Evolutionary conservation across 2,888 invertebrate species (phyloP).

Genomic region (Apamea monoglypha): DNA sequence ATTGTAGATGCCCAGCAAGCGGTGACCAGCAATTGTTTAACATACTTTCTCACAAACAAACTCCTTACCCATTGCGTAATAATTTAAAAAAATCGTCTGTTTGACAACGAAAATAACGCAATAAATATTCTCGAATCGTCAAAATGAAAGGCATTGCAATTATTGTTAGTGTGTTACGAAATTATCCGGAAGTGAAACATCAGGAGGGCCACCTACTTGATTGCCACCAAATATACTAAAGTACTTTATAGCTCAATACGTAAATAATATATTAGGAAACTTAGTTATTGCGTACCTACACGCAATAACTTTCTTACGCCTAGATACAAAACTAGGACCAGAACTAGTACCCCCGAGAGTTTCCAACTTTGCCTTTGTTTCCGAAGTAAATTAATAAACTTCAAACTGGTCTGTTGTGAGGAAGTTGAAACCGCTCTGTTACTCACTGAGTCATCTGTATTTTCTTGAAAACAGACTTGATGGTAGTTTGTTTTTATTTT

Average conservation of each 20-base stretch:
- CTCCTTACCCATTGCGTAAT: too few relatives aligned
- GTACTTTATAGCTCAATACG: neutral
- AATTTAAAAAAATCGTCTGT: too few relatives aligned
- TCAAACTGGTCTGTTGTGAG: conserved; percentile 5
- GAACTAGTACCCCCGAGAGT: conserved; percentile 13
- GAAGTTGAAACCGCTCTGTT: conserved; percentile 4
- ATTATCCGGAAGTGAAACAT: too few relatives aligned
- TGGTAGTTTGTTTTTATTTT: neutral
- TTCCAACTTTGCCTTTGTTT: conserved; percentile 21
- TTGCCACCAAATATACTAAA: neutral
- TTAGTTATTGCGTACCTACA: too few relatives aligned
- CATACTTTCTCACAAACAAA: too few relatives aligned
- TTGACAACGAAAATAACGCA: too few relatives aligned
- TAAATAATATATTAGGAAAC: conserved; percentile 1
- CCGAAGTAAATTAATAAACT: conserved; percentile 46
- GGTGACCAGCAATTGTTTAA: too few relatives aligned
- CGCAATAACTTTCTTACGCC: conserved; percentile 1
- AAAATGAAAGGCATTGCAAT: too few relatives aligned
- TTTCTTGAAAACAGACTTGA: neutral
- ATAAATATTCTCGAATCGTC: too few relatives aligned
- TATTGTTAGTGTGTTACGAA: too few relatives aligned
- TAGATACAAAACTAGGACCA: conserved; percentile 20
- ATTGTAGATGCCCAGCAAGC: too few relatives aligned
- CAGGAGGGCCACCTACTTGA: too few relatives aligned
- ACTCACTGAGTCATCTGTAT: conserved; percentile 4